Percentiles rank a stretch among this genome's conserved stretches.
phyloP scores from a whole-genome alignment of 1,140 invertebrate species.

The Brachionus rubens region DNA sequence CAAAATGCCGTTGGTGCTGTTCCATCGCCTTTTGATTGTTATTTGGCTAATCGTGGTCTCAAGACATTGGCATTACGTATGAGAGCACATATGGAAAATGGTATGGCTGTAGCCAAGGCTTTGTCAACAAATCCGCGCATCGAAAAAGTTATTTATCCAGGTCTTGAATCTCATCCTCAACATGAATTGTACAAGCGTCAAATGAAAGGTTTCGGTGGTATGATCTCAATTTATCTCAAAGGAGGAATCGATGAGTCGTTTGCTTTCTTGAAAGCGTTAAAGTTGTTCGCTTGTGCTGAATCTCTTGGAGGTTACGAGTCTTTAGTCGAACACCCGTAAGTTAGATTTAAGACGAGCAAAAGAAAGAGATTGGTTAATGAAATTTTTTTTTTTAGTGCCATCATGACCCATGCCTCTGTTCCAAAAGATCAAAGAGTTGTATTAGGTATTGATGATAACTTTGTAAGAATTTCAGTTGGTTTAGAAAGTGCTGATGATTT shows the following conservation, averaged over 20 bases:
- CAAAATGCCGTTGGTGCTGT: constrained; percentile 89
- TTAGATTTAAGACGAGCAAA: too few species aligned
- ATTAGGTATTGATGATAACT: constrained; percentile 78
- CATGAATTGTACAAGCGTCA: constrained; percentile 77
- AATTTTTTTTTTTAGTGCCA: constrained; percentile 50
- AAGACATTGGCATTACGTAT: constrained; percentile 89
- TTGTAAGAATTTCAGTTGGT: constrained; percentile 86
- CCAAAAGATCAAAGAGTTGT: constrained; percentile 67
- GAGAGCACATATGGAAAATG: constrained; percentile 79
- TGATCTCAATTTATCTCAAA: constrained; percentile 80
- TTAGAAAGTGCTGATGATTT: constrained; percentile 82
- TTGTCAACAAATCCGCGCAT: constrained; percentile 75
- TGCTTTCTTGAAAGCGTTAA: constrained; percentile 66
- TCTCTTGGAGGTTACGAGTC: constrained; percentile 93
- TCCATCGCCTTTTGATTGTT: constrained; percentile 94
- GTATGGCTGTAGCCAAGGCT: constrained; percentile 72
- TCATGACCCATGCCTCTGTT: constrained; percentile 63
- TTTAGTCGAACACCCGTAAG: constrained; percentile 66
- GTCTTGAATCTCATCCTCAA: constrained; percentile 84
- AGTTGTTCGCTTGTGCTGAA: constrained; percentile 50
- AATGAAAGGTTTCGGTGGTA: constrained; percentile 83
- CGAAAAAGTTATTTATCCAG: constrained; percentile 78
- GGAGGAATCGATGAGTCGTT: constrained; percentile 67
- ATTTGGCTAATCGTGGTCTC: constrained; percentile 83
- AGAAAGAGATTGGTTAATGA: too few species aligned